phyloP scores from a whole-genome alignment of 2,797 vertebrate species.

The Falco columbarius region DNA sequence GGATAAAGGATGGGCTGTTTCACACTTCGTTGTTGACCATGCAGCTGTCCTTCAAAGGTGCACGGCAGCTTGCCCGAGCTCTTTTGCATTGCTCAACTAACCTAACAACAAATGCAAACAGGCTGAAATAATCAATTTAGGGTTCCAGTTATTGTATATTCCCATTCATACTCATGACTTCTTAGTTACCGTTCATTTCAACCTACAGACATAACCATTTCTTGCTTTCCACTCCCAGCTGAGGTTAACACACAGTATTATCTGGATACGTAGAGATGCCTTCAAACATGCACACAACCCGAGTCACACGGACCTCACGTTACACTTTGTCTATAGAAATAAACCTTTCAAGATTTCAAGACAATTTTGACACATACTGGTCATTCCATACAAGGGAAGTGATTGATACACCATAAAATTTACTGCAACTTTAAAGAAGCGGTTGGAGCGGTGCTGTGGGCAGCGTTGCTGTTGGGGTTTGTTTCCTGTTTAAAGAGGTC shows the following conservation, averaged over 20 bases:
- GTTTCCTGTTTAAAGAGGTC: neutral
- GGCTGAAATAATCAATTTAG: neutral
- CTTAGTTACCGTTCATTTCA: neutral
- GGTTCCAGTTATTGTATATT: neutral
- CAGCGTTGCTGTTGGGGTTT: neutral
- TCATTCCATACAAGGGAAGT: neutral
- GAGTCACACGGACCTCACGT: neutral
- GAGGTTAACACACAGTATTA: neutral
- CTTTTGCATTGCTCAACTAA: neutral
- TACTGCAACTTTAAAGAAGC: neutral
- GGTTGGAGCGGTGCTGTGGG: neutral
- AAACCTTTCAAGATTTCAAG: neutral
- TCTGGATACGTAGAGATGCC: fast-evolving
- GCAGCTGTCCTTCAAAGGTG: neutral
- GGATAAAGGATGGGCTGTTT: neutral
- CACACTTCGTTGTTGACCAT: neutral
- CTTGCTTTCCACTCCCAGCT: neutral
- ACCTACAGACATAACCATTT: neutral
- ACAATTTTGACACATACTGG: neutral
- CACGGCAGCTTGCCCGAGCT: neutral
- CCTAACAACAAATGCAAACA: neutral
- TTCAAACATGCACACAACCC: neutral
- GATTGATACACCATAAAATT: neutral
- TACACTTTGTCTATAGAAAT: neutral
- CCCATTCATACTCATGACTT: neutral